Conservation (phyloP, 37 sponge, comb jelly and placozoan genomes). For the Haliclona indistincta region DNA sequence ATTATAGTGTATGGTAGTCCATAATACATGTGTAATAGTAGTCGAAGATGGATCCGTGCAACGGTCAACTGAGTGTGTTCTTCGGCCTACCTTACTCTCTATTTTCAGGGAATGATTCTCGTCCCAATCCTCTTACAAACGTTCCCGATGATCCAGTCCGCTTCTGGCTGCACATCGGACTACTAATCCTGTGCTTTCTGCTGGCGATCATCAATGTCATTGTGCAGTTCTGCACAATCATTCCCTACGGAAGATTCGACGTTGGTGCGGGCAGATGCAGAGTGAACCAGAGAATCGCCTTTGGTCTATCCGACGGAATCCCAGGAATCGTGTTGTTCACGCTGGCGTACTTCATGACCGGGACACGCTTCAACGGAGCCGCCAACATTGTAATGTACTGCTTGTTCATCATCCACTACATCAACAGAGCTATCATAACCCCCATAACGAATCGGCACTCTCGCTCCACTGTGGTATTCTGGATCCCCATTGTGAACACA, state of each 20-base stretch:
- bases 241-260: conserved; percentile 69
- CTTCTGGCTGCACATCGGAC: conserved; percentile 69
- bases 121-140: neutral
- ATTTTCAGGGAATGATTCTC: conserved; percentile 8
- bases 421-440: conserved; percentile 54
- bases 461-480: conserved; percentile 22
- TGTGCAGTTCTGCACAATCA: conserved; percentile 40
- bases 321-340: conserved; percentile 64
- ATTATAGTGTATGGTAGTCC: too few relatives aligned
- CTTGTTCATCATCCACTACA: conserved; percentile 65
- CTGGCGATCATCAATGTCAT: conserved; percentile 53
- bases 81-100: conserved; percentile 39
- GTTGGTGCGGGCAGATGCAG: conserved; percentile 4
- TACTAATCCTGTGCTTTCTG: conserved; percentile 56
- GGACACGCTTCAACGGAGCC: conserved; percentile 14
- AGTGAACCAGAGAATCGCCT: conserved; percentile 41
- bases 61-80: too few relatives aligned
- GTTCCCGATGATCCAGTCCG: conserved; percentile 13
- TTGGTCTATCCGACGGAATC: conserved; percentile 26
- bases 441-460: conserved; percentile 48
- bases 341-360: conserved; percentile 46
- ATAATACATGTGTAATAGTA: too few relatives aligned
- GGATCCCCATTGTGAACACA: conserved; percentile 36
- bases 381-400: conserved; percentile 53
- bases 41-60: too few relatives aligned